Percentiles rank a stretch among this genome's conserved stretches.
Evolutionary conservation across 2,113 vertebrate species (phyloP).

Genomic region (Lonchura striata): DNA sequence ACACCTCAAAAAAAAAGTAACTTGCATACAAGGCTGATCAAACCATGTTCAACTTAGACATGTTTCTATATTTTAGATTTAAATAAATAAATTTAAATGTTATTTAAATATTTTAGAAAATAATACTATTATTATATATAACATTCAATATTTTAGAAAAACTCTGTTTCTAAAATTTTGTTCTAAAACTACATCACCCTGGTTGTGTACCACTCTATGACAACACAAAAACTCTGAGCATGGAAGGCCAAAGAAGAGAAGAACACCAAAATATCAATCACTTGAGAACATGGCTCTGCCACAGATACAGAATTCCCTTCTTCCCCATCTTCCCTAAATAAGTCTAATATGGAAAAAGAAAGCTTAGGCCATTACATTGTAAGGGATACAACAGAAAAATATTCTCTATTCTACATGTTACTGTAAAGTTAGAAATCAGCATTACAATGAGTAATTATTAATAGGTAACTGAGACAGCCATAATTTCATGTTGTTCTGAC

Average conservation of each 20-base stretch:
- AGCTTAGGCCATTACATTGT: neutral
- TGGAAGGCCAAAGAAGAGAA: neutral
- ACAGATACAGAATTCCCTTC: neutral
- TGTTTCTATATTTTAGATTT: neutral
- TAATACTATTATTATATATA: neutral
- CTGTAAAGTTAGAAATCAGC: neutral
- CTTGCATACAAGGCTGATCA: neutral
- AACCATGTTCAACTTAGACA: neutral
- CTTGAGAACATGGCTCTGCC: neutral
- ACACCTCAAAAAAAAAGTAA: neutral
- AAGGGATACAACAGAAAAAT: neutral
- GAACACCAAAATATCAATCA: neutral
- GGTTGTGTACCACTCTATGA: neutral
- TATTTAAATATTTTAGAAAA: neutral
- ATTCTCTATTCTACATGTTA: neutral
- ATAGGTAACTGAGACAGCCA: neutral
- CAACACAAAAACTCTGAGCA: neutral
- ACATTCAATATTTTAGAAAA: neutral
- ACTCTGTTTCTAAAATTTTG: neutral
- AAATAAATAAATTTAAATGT: neutral
- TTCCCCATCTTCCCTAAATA: neutral
- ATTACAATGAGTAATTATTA: neutral
- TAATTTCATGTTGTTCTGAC: neutral
- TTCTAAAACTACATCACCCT: neutral
- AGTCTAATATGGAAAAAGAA: neutral